Conservation (phyloP, 2,113 vertebrate genomes). For the Oncorhynchus keta region DNA sequence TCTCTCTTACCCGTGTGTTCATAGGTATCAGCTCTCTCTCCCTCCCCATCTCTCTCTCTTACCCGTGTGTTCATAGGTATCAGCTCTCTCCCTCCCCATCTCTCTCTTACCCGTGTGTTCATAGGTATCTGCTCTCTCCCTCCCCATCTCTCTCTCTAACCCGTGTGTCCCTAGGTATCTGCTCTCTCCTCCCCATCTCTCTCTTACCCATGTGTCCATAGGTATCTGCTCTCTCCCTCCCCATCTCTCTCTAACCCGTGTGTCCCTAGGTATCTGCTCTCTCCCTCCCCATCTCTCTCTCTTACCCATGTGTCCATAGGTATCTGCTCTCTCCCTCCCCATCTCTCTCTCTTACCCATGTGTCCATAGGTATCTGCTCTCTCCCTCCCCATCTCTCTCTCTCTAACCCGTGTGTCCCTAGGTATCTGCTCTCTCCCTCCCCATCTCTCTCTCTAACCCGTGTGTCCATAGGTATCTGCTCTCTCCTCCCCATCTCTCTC, state of each 20-base stretch:
- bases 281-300: constrained; percentile 43
- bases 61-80: constrained; percentile 92
- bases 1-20: constrained; percentile 92
- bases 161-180: too few species aligned
- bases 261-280: constrained; percentile 78
- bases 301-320: constrained; percentile 96
- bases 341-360: constrained; percentile 84
- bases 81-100: not conserved
- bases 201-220: constrained; percentile 94
- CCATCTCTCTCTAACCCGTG: constrained; percentile 55
- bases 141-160: constrained; percentile 4
- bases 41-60: constrained; percentile 60
- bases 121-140: constrained; percentile 59
- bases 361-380: constrained; percentile 77
- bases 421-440: constrained; percentile 8
- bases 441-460: constrained; percentile 78
- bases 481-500: too few species aligned
- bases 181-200: too few species aligned
- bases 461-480: constrained; percentile 91
- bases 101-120: constrained; percentile 90
- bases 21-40: constrained; percentile 88
- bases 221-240: constrained; percentile 1
- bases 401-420: constrained; percentile 96
- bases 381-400: constrained; percentile 3
- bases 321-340: constrained; percentile 84